These are phyloP conservation scores for Rhinoptilus africanus DNA, from an alignment of 2,113 vertebrate species.

Conservation along the genomic window DNA sequence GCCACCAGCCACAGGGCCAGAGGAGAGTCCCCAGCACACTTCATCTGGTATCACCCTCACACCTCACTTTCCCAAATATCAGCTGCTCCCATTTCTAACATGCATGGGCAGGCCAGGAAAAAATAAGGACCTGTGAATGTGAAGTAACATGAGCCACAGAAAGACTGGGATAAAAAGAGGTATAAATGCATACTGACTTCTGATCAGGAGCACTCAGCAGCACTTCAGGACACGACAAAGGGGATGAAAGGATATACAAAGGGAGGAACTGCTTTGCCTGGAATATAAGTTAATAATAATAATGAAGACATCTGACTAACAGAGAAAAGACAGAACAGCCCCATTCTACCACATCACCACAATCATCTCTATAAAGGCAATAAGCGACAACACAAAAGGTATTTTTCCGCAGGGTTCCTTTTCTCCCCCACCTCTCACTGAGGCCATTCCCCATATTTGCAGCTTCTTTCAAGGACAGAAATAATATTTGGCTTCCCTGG, in stretches of 20 bases:
- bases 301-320: conserved; percentile 16
- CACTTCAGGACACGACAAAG: background rate
- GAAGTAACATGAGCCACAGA: background rate
- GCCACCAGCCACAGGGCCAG: background rate
- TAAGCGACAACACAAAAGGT: conserved; percentile 15
- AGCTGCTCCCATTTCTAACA: background rate
- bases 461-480: conserved; percentile 60
- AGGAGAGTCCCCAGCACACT: background rate
- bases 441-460: conserved; percentile 22
- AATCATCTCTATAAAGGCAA: background rate
- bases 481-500: conserved; percentile 66
- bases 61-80: background rate
- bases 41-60: background rate
- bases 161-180: background rate
- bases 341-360: background rate
- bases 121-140: background rate
- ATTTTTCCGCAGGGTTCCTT: background rate
- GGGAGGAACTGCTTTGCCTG: background rate
- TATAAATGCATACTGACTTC: background rate
- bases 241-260: background rate
- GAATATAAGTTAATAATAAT: conserved; percentile 23
- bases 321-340: conserved; percentile 21
- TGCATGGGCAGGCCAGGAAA: background rate
- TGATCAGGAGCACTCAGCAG: background rate
- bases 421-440: background rate